Base-by-base conservation (phyloP, 2,113 vertebrate genomes). In the Strix aluco region DNA sequence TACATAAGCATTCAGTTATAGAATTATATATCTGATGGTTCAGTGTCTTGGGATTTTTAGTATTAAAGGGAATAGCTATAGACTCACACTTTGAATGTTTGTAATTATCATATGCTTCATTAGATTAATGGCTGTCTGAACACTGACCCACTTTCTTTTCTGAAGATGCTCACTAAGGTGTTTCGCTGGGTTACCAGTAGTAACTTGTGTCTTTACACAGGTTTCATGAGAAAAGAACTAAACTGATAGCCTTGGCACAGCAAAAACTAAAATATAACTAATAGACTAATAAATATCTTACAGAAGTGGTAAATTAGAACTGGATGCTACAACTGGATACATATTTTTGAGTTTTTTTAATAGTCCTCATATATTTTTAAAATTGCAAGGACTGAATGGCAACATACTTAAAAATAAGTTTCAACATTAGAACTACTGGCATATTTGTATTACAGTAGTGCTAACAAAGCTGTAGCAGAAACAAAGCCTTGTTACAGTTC, bases 51-150 rank as follows among this genome's bases (percentile, higher is more conserved):
- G 54, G 86, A 92, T 78, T 86, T 92, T 32, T 71, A 9, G 81
- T 90, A 73, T 87, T 82, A 66, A 55, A 92, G 15, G 4, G 34
- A 65, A 40, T 69, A 30, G 59, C 54, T 89, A 58, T 55, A 40
- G 29, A 71, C 78, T 90, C 47, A 59, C 29, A 55, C 29, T 94
- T 82, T 78, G 63, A 38, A 36, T 78, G 12, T 49, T 83, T 93
- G 47, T 15, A 94, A 82, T 95, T 90, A 87, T 44, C 44, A 77
- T 3, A 69, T 11, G 4, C 30, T 90, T 95, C 16, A 14, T 90
- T 87, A 93, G 30, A 91, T 94, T 94, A 83, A 95, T 84, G 92
- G 87, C 22, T 73, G 30, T 5, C 78, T 51, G 52, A 74, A 70
- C 51, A 36, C 1, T 80, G 66, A 67, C 59, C 26, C 84, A 74